Base-by-base conservation (phyloP, 2,888 invertebrate species). In the Amphipyra tragopoginis region DNA sequence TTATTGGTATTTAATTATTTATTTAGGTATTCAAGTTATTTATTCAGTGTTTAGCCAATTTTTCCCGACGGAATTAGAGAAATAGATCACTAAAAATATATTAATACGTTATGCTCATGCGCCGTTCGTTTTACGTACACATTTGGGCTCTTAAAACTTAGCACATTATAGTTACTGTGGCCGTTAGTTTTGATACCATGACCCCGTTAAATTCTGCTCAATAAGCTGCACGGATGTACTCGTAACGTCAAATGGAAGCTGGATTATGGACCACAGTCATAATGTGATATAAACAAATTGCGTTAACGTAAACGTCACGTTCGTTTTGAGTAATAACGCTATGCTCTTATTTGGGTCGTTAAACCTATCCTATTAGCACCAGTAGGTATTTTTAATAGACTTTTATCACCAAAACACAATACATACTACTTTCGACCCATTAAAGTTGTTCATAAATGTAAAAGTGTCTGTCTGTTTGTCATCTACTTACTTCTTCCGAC, bases 141-240 rank as follows among this genome's bases (percentile, higher is more conserved):
- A 58, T 58, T 58, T 47, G 39, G 36, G 67, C 53, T 51, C 29
- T 72, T 54, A 57, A 65, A 68, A 65, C 45, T 65, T 50, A 50
- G 53, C 34, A 4, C 40, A 50, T 54, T 54, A 72, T 40, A 54
- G 59, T 51, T 48, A 39, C 26, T 50, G 15, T 10, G 26, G n/a
- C 14, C n/a, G 38, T 72, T 57, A 58, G 11, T 66, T 50, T 65
- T 57, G 44, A 52, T 53, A 26, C 43, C 43, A 51, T 51, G 47
- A 44, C 8, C 40, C 33, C 67, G 54, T 72, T 69, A 69, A 58
- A 69, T 72, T 72, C 43, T 54, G 59, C 59, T 43, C 59, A 59
- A 69, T 72, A 72, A 69, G 67, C 67, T 56, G 8, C 55, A 42
- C 38, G 65, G 36, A 45, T 15, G 39, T 53, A 21, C 50, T 50